Evolutionary conservation across 2,113 vertebrate genomes (phyloP), one percentile per base, ranked within the genome.

Genomic region (Halcyon senegalensis): DNA sequence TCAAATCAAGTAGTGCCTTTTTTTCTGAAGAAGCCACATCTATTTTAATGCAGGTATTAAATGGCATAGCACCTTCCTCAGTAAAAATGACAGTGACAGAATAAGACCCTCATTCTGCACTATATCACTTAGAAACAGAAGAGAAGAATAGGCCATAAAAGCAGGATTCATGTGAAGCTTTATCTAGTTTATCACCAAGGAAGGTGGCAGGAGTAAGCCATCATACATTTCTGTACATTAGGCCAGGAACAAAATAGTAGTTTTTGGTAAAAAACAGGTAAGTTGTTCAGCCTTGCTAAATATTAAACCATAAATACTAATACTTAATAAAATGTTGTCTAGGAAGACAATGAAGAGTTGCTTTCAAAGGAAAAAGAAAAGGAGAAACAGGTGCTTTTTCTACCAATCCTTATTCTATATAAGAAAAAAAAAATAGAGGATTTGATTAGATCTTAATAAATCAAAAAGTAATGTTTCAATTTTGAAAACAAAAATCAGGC

Each of bases 141-240:
- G 93, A 93, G 89, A 94, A 84, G 74, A 78, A 87, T 85, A 87
- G 78, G 55, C 92, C 84, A 94, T 97, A 97, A 96, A 97, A 93
- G 31, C 41, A 96, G 81, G 72, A 96, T 97, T 95, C 93, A 96
- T 96, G 87, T 69, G 93, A 90, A 93, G 39, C 17, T 90, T 96
- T 89, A 73, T 92, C 93, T 91, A 92, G 83, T 96, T 95, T 95
- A 96, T 97, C 87, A 94, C 77, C 43, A 44, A 76, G 69, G 48
- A 93, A 90, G 63, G 70, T 90, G 73, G 67, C 87, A 93, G 67
- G 44, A 96, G 35, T 83, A 35, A 96, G 39, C 59, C 17, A 74
- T 96, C 88, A 77, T 44, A 63, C 1, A 39, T 92, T 94, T 92
- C 70, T 84, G 80, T 55, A 67, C 25, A 64, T 95, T 94, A 93